Base-by-base conservation (phyloP, 2,113 vertebrate species). In the Antigone vipio region DNA sequence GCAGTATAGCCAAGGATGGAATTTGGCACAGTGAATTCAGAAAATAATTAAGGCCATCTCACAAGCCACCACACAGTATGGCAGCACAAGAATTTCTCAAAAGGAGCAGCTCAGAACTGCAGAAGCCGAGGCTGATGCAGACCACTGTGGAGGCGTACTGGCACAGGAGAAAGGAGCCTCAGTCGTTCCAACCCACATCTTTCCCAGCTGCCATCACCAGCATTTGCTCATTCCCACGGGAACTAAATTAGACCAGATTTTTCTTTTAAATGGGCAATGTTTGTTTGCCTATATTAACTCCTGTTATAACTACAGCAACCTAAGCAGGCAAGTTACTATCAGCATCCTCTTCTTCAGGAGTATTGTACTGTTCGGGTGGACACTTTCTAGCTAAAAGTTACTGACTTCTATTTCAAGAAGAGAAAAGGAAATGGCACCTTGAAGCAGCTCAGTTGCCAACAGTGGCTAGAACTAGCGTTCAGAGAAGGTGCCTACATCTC, bases 31-130 rank as follows among this genome's bases (percentile, higher is more conserved):
- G 30, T 0, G 15, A 81, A 32, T 34, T 55, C 63, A 71, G 23
- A 63, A 89, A 58, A 62, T 85, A 71, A 64, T 38, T 15, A 34
- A 88, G 74, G 34, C 45, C 81, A 66, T 8, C 62, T 72, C 87
- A 83, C 22, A 30, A 83, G 78, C 14, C 85, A 79, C 45, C 81
- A 38, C 59, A 35, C 44, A 60, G 68, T 10, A 16, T 12, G 53
- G 77, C 66, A 94, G 60, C 68, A 62, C 29, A 6, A 23, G 8
- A 4, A 42, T 47, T 87, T 62, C 92, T n/a, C 80, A 24, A 92
- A 94, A 94, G 91, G 92, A 97, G 92, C 95, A 96, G 76, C 73
- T 87, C 60, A 15, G 9, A 72, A 22, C 72, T 34, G 83, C 83
- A 81, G 58, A 59, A 68, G 91, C 73, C 92, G 69, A 89, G 91